phyloP scores from a whole-genome alignment of 1,140 invertebrate genomes.

The Drosophila malerkotliana region DNA sequence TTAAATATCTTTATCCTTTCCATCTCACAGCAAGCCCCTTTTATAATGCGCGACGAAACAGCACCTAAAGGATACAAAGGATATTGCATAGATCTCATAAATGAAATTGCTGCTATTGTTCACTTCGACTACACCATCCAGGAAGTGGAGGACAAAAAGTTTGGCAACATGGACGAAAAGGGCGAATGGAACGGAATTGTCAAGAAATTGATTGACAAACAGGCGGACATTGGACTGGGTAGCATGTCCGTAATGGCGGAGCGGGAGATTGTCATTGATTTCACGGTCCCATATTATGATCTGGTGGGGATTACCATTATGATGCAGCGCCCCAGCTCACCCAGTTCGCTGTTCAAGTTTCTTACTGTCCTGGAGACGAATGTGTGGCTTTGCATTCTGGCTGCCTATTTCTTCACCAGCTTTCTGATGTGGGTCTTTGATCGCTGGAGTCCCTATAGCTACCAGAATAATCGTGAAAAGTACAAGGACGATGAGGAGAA shows the following conservation, averaged over 20 bases:
- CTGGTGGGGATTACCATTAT: conserved; percentile 96
- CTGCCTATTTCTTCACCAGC: conserved; percentile 97
- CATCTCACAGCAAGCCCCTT: conserved; percentile 90
- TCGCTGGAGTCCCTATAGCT: conserved; percentile 97
- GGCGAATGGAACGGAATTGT: conserved; percentile 97
- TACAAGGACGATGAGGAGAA: conserved; percentile 98
- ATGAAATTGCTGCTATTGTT: conserved; percentile 92
- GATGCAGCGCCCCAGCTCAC: conserved; percentile 85
- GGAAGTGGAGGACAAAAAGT: conserved; percentile 90
- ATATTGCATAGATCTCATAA: conserved; percentile 96
- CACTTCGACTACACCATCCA: conserved; percentile 96
- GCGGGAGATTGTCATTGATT: conserved; percentile 96
- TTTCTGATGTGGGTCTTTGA: conserved; percentile 98
- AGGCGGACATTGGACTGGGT: conserved; percentile 94
- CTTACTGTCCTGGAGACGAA: conserved; percentile 97
- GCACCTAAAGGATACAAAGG: conserved; percentile 90
- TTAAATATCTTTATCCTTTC: background rate
- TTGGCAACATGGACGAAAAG: conserved; percentile 93
- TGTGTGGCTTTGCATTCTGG: conserved; percentile 98
- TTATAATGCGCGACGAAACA: conserved; percentile 90
- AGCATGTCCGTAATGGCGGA: conserved; percentile 97
- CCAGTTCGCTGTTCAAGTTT: conserved; percentile 97
- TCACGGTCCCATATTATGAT: conserved; percentile 98
- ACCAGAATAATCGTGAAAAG: conserved; percentile 96
- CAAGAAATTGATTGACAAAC: conserved; percentile 94